Evolutionary conservation across 1,140 invertebrate genomes (phyloP), one percentile per base, ranked within the genome.

Genomic region (Nomia melanderi): DNA sequence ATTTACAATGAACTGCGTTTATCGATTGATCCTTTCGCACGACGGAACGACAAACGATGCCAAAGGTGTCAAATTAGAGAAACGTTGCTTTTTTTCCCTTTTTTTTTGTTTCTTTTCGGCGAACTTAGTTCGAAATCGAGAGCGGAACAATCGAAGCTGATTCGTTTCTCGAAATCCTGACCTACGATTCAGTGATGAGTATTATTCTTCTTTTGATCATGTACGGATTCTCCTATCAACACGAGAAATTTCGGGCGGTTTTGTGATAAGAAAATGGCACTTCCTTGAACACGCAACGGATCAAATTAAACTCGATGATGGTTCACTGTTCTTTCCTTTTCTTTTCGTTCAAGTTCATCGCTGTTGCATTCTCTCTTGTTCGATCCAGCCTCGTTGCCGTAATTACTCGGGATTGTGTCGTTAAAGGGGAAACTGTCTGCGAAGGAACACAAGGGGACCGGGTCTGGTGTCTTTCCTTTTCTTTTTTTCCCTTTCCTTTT

Each of bases 391-490:
- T 14, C 33, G 54, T 27, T 29, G 33, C 11, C 20, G 9, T 23
- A 17, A 17, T 27, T 36, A 5, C 4, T 44, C 14, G 14, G 33
- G 20, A 60, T 25, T 17, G 12, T 14, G 3, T 36, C 41, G 69
- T n/a, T 25, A 39, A 54, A 63, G 25, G 17, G 59, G 20, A 25
- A 65, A n/a, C n/a, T 20, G 33, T 59, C 65, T 14, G 8, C n/a
- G 23, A 44, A 76, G 29, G 31, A 69, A 69, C 65, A 39, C 29
- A 75, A 75, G n/a, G 36, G 29, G 33, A 47, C 31, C 54, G 64
- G 65, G 50, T 76, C n/a, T 76, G 17, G 20, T 69, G 53, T 57
- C 39, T 29, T 31, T 57, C 14, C 5, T 57, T 50, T 50, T 23
- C 20, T 36, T 36, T 36, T 36, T 36, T 36, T 36, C 8, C 33